Evolutionary conservation across 1,140 invertebrate genomes (phyloP).

Genomic region (Drosophila kurseongensis): DNA sequence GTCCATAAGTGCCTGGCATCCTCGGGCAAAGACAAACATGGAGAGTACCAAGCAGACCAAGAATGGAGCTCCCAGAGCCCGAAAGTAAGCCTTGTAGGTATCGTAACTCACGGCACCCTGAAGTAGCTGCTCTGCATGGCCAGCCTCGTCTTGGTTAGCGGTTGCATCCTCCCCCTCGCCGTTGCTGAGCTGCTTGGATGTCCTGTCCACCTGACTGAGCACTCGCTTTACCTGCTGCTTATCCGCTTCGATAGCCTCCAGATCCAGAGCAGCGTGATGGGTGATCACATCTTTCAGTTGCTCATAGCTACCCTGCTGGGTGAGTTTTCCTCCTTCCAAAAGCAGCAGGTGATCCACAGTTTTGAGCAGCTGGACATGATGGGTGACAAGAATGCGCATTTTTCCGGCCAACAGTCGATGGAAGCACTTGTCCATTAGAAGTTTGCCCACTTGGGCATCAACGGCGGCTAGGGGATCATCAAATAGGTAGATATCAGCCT

Average conservation of each 20-base stretch:
- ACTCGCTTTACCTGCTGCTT: slow-evolving; percentile 61
- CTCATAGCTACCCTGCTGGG: slow-evolving; percentile 78
- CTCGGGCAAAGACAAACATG: slow-evolving; percentile 88
- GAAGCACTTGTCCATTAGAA: slow-evolving; percentile 90
- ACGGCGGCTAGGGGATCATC: slow-evolving; percentile 94
- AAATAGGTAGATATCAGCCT: slow-evolving; percentile 89
- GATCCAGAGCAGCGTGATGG: slow-evolving; percentile 55
- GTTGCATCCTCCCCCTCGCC: neutral
- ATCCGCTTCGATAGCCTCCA: slow-evolving; percentile 66
- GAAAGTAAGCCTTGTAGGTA: slow-evolving; percentile 90
- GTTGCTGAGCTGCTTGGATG: slow-evolving; percentile 53
- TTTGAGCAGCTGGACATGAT: slow-evolving; percentile 94
- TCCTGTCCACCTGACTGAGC: slow-evolving; percentile 62
- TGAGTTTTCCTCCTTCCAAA: slow-evolving; percentile 85
- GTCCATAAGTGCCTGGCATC: slow-evolving; percentile 89
- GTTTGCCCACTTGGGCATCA: slow-evolving; percentile 91
- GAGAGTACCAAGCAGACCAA: slow-evolving; percentile 86
- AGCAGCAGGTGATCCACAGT: slow-evolving; percentile 89
- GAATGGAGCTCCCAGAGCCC: slow-evolving; percentile 87
- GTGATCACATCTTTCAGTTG: slow-evolving; percentile 68
- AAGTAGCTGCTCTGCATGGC: slow-evolving; percentile 76
- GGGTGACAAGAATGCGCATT: slow-evolving; percentile 93
- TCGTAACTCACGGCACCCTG: slow-evolving; percentile 83
- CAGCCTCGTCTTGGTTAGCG: slow-evolving; percentile 10
- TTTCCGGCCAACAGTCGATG: slow-evolving; percentile 88